Base-by-base conservation (phyloP, 2,888 invertebrate species). In the Germaria angustata region DNA sequence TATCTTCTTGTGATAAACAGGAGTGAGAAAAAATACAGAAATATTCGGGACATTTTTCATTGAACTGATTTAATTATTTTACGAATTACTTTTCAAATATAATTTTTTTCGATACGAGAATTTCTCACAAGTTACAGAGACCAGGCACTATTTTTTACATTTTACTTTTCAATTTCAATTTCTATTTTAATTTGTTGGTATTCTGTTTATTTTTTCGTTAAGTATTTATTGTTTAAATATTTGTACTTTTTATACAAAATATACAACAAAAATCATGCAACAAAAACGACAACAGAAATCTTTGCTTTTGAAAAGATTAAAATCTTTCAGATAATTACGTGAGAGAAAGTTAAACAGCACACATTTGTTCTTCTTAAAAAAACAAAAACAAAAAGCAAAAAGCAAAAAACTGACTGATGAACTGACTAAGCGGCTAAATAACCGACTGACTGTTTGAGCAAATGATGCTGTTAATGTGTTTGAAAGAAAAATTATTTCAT, bases 261-360 rank as follows among this genome's bases (percentile, higher is more conserved):
- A 46, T n/a, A 59, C 11, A 71, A 46, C 11, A 46, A 8, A 53
- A 39, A 68, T 5, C 6, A 28, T 6, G 22, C 34, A 59, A 46
- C 41, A 59, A 24, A 44, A 20, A 34, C 41, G 9, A 22, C 71
- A 36, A 59, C 59, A 61, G 2, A 65, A 46, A 57, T 57, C 65
- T 78, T 36, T 69, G 73, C 46, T 79, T 65, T 69, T 69, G 5
- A 36, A 73, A 73, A 79, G 69, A 79, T 79, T 69, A 75, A 82
- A 82, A 79, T 82, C 79, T 69, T 53, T 34, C 36, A 69, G 79
- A 73, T 82, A 79, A 81, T 69, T 81, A 82, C 79, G 81, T 82
- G 81, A 82, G 81, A 82, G 81, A 82, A 82, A 82, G 81, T 82
- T 82, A 79, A 82, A 68, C 71, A 65, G 46, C 39, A 55, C 69